phyloP scores from a whole-genome alignment of 2,797 vertebrate genomes.

The Gastrophryne carolinensis region DNA sequence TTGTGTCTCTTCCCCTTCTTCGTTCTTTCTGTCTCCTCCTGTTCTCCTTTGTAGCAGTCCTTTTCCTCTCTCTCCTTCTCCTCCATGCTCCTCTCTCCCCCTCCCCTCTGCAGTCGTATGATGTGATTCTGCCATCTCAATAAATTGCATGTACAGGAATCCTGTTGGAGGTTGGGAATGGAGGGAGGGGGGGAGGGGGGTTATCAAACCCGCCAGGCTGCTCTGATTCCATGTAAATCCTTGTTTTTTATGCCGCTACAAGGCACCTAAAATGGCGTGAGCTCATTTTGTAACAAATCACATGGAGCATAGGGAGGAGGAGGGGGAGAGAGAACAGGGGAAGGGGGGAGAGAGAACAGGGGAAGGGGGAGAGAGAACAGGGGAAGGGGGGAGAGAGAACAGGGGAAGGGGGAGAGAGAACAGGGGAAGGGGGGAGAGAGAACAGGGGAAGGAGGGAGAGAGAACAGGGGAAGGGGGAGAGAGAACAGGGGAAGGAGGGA shows the following conservation, averaged over 20 bases:
- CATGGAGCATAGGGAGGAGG: conserved; percentile 1
- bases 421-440: too few relatives aligned
- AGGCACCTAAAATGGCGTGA: conserved; percentile 44
- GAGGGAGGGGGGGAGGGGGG: too few relatives aligned
- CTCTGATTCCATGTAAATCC: conserved; percentile 26
- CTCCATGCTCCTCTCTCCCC: background rate
- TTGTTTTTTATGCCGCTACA: conserved; percentile 20
- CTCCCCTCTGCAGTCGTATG: background rate
- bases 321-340: too few relatives aligned
- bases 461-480: too few relatives aligned
- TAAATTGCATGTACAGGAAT: conserved; percentile 5
- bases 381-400: too few relatives aligned
- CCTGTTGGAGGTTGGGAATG: background rate
- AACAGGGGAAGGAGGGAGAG: too few relatives aligned
- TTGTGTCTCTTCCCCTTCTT: background rate
- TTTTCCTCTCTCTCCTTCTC: background rate
- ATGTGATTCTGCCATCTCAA: conserved; percentile 18
- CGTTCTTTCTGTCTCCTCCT: background rate
- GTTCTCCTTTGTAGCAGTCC: background rate
- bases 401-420: too few relatives aligned
- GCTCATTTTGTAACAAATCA: conserved; percentile 25
- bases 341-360: too few relatives aligned
- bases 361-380: too few relatives aligned
- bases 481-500: too few relatives aligned
- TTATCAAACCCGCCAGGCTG: conserved; percentile 10